Evolutionary conservation across 2,113 vertebrate species (phyloP).

Genomic region (Mastomys coucha): DNA sequence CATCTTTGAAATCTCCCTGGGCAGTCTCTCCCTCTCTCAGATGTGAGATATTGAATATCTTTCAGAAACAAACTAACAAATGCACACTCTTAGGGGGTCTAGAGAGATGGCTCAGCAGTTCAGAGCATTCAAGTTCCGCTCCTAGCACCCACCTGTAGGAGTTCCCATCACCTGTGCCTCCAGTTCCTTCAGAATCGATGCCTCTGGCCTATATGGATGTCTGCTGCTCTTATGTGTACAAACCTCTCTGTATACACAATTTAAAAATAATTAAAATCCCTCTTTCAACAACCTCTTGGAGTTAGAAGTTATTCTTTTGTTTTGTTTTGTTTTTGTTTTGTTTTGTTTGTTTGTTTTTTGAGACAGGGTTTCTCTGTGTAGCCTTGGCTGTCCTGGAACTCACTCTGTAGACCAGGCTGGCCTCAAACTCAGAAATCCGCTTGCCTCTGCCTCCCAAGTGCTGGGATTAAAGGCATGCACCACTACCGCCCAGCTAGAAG

Average conservation of each 20-base stretch:
- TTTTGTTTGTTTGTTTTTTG: too few species aligned
- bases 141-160: neutral
- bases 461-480: too few species aligned
- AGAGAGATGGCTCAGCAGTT: neutral
- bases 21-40: neutral
- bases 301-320: neutral
- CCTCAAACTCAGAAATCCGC: too few species aligned
- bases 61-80: neutral
- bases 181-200: neutral
- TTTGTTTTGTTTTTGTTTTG: too few species aligned
- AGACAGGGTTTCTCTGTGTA: too few species aligned
- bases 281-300: neutral
- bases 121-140: neutral
- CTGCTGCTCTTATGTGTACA: neutral
- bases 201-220: neutral
- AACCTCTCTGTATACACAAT: neutral
- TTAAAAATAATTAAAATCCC: neutral
- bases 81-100: neutral
- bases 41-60: neutral
- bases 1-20: neutral
- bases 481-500: too few species aligned
- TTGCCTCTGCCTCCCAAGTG: too few species aligned
- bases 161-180: neutral
- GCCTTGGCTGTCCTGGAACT: too few species aligned
- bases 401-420: too few species aligned